Evolutionary conservation across 2,888 invertebrate genomes (phyloP).

Genomic region (Portevinia maculata): DNA sequence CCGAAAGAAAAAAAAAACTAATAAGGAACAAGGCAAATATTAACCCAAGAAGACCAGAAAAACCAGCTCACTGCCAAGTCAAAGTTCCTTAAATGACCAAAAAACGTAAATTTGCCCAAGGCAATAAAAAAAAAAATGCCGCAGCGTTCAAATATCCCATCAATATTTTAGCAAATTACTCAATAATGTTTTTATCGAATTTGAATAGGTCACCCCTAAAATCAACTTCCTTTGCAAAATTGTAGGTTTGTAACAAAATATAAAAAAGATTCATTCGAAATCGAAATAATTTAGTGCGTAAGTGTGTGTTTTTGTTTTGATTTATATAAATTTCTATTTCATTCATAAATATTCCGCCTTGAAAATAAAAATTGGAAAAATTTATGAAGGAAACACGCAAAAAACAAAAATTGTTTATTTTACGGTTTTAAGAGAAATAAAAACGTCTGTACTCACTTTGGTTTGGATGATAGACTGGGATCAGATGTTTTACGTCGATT

Average conservation of each 20-base stretch:
- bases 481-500: constrained; percentile 91
- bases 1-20: constrained; percentile 18
- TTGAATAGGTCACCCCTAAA: background rate
- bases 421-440: constrained; percentile 23
- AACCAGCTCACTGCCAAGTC: constrained; percentile 40
- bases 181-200: background rate
- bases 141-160: constrained; percentile 56
- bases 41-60: constrained; percentile 23
- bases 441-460: constrained; percentile 84
- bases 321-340: constrained; percentile 22
- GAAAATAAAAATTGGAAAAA: constrained; percentile 26
- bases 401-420: constrained; percentile 12
- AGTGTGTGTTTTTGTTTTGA: constrained; percentile 21
- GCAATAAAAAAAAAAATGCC: constrained; percentile 3
- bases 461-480: constrained; percentile 88
- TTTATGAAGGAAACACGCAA: constrained; percentile 5
- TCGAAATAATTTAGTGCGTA: background rate
- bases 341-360: constrained; percentile 29
- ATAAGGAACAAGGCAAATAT: constrained; percentile 12
- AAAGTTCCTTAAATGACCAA: constrained; percentile 45
- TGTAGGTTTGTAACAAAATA: background rate
- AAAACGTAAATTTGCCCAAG: constrained; percentile 24
- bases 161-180: background rate
- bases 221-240: background rate
- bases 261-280: background rate